phyloP scores from a whole-genome alignment of 2,113 vertebrate genomes.

The Pituophis catenifer region DNA sequence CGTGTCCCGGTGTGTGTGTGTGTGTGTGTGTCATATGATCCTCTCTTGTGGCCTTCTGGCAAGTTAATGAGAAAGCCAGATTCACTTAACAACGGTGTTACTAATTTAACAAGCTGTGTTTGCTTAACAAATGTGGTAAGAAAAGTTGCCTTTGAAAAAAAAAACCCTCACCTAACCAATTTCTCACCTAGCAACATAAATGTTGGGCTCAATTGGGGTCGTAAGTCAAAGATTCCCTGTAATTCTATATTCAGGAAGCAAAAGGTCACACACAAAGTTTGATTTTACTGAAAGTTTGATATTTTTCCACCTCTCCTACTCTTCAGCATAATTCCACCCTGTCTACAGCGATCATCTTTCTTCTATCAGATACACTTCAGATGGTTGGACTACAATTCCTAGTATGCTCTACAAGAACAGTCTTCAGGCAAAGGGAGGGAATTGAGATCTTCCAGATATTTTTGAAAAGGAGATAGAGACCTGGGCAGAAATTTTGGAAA shows the following conservation, averaged over 20 bases:
- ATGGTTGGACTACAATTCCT: background rate
- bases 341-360: background rate
- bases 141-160: background rate
- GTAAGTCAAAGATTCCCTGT: background rate
- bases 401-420: background rate
- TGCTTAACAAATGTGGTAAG: background rate
- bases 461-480: too few relatives aligned
- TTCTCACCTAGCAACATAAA: background rate
- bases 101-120: background rate
- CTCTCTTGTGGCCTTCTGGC: background rate
- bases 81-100: background rate
- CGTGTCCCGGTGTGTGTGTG: background rate
- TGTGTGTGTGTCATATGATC: background rate
- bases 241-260: constrained; percentile 41
- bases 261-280: constrained; percentile 37
- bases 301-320: constrained; percentile 19
- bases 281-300: constrained; percentile 14
- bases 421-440: background rate
- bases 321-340: background rate
- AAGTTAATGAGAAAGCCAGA: background rate
- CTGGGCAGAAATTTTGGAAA: too few relatives aligned
- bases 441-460: background rate
- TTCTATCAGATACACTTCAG: background rate
- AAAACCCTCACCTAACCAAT: too few relatives aligned
- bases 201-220: background rate